Percentiles rank a stretch among this genome's conserved stretches.
Evolutionary conservation across 2,113 vertebrate genomes (phyloP).

Genomic region (Anguilla japonica): DNA sequence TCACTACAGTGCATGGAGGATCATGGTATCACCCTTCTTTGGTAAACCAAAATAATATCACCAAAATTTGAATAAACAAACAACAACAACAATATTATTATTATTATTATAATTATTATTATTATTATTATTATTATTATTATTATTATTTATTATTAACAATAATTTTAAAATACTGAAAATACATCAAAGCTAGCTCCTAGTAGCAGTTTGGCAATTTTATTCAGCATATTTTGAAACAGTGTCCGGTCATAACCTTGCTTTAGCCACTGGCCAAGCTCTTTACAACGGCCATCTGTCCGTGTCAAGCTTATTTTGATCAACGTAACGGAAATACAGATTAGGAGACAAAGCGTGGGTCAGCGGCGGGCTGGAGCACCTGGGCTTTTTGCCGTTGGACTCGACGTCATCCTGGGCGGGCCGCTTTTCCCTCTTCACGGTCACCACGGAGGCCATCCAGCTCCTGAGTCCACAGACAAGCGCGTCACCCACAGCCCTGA

Average conservation of each 20-base stretch:
- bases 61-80: too few relatives aligned
- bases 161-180: not conserved
- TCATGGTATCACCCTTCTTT: not conserved
- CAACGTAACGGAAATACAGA: not conserved
- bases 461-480: constrained; percentile 58
- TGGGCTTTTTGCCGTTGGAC: constrained; percentile 87
- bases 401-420: constrained; percentile 75
- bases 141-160: too few relatives aligned
- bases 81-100: too few relatives aligned
- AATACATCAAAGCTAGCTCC: not conserved
- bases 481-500: not conserved
- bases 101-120: too few relatives aligned
- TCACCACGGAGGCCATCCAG: constrained; percentile 88
- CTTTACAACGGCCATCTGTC: not conserved
- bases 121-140: too few relatives aligned
- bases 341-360: not conserved
- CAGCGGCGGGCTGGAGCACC: constrained; percentile 75
- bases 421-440: constrained; percentile 78
- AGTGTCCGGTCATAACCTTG: not conserved
- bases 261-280: not conserved
- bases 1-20: not conserved
- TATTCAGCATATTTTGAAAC: not conserved
- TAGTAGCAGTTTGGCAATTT: not conserved
- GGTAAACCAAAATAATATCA: too few relatives aligned
- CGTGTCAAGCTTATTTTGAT: not conserved